These are phyloP conservation scores for Fragum fragum DNA, from an alignment of 2,888 invertebrate species.

Conservation along the genomic window DNA sequence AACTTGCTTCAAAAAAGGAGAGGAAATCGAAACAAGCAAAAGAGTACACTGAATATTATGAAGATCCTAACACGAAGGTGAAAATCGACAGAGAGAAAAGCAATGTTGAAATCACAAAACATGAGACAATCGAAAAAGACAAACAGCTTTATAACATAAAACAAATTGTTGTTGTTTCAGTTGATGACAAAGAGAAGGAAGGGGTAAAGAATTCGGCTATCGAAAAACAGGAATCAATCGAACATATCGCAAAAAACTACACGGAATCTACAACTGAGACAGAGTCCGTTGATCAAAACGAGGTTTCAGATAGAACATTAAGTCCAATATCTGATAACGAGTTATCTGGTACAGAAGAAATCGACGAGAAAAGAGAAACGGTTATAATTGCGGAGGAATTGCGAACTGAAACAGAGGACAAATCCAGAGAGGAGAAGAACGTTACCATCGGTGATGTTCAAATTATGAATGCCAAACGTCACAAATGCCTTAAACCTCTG, in stretches of 20 bases:
- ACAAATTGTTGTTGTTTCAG: constrained; percentile 66
- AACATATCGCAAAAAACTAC: constrained; percentile 31
- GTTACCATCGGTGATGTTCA: constrained; percentile 30
- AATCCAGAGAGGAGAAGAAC: constrained; percentile 19
- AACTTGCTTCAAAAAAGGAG: not conserved
- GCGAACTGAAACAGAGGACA: not conserved
- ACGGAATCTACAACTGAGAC: constrained; percentile 19
- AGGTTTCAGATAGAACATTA: constrained; percentile 18
- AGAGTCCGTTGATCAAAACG: constrained; percentile 14
- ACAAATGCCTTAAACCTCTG: constrained; percentile 26
- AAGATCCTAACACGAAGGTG: constrained; percentile 26
- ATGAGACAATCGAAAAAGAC: constrained; percentile 54
- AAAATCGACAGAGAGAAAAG: constrained; percentile 38
- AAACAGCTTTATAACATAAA: constrained; percentile 57
- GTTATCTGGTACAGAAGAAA: not conserved
- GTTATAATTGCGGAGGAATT: not conserved
- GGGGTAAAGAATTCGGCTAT: not conserved
- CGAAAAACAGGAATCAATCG: constrained; percentile 34
- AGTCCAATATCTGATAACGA: constrained; percentile 26
- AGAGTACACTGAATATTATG: constrained; percentile 13
- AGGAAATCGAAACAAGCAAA: not conserved
- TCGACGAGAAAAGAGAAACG: not conserved
- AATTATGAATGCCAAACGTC: constrained; percentile 27
- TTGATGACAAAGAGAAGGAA: constrained; percentile 31
- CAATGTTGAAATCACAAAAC: constrained; percentile 57